Percentiles rank a stretch among this genome's conserved stretches.
These are phyloP conservation scores for Eupithecia insigniata DNA, from an alignment of 2,888 invertebrate species.

Conservation along the genomic window DNA sequence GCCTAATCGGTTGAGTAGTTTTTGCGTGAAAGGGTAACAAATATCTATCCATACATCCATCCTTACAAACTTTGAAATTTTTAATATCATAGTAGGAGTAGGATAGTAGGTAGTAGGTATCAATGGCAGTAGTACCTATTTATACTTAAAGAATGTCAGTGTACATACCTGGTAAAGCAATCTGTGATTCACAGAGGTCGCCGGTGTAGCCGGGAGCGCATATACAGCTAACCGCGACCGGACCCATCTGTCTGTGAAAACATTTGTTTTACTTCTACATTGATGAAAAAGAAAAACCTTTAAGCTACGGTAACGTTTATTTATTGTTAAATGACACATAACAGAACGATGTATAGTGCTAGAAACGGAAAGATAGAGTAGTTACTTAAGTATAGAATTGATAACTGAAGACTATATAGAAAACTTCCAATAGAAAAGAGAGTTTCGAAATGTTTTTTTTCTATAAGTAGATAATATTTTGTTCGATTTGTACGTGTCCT, in stretches of 20 bases:
- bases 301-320: neutral
- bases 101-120: too few species aligned
- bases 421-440: too few species aligned
- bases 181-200: constrained; percentile 87
- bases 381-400: too few species aligned
- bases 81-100: too few species aligned
- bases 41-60: too few species aligned
- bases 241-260: constrained; percentile 87
- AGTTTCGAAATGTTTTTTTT: neutral
- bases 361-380: too few species aligned
- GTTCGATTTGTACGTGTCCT: neutral
- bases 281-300: neutral
- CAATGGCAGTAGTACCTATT: neutral
- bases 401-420: too few species aligned
- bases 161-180: constrained; percentile 70
- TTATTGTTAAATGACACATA: neutral
- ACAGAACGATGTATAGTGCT: neutral
- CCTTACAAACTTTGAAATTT: too few species aligned
- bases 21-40: too few species aligned
- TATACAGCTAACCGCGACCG: constrained; percentile 88
- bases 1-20: too few species aligned
- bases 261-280: constrained; percentile 20
- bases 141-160: neutral
- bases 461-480: neutral
- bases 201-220: constrained; percentile 88